Evolutionary conservation across 2,888 invertebrate species (phyloP).

Genomic region (Steromphala cineraria): DNA sequence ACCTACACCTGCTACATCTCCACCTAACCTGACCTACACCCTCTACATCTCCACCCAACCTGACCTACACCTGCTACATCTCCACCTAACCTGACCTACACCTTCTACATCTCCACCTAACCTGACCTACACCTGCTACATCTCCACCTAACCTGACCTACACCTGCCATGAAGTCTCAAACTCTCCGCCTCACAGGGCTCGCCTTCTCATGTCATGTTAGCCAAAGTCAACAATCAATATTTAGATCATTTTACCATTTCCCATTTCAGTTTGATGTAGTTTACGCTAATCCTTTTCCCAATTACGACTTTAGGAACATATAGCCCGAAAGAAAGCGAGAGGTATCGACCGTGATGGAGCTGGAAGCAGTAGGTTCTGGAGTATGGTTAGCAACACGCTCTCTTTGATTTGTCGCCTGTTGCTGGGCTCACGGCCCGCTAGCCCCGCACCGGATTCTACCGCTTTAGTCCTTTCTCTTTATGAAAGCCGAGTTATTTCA

Average conservation of each 20-base stretch:
- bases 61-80: too few species aligned
- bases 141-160: too few species aligned
- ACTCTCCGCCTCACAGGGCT: neutral
- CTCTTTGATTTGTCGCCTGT: conserved; percentile 10
- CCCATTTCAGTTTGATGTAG: conserved; percentile 12
- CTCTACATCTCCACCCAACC: too few species aligned
- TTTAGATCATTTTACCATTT: conserved; percentile 17
- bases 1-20: too few species aligned
- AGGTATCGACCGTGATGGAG: neutral
- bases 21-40: too few species aligned
- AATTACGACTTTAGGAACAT: conserved; percentile 3
- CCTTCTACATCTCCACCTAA: too few species aligned
- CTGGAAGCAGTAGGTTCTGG: neutral
- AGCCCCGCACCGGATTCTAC: neutral
- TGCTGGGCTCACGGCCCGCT: neutral
- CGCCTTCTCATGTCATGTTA: neutral
- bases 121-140: too few species aligned
- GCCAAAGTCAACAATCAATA: conserved; percentile 7
- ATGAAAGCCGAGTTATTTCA: neutral
- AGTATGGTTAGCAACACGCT: neutral
- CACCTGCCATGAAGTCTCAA: too few species aligned
- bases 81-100: too few species aligned
- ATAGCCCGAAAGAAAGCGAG: conserved; percentile 5
- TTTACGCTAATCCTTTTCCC: conserved; percentile 14
- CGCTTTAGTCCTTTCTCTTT: conserved; percentile 7